These are phyloP conservation scores for Rana temporaria DNA, from an alignment of 2,113 vertebrate species.

Conservation along the genomic window DNA sequence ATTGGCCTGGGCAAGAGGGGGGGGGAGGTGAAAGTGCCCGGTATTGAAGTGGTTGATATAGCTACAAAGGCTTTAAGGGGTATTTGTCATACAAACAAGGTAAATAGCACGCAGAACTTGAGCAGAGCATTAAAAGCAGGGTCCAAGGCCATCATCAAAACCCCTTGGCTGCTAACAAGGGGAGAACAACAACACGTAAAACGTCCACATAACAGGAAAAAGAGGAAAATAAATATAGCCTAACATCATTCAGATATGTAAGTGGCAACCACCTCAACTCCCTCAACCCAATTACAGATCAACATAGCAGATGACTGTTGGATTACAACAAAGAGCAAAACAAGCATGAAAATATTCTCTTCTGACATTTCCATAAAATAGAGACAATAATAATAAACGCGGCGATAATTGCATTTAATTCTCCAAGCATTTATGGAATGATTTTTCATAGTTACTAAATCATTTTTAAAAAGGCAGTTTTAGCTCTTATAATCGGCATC, in stretches of 20 bases:
- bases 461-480: constrained; percentile 8
- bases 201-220: not conserved
- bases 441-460: constrained; percentile 16
- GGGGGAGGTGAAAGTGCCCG: too few species aligned
- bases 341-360: not conserved
- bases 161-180: not conserved
- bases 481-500: constrained; percentile 9
- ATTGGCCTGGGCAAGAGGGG: too few species aligned
- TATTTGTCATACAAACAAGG: not conserved
- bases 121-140: not conserved
- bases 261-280: not conserved
- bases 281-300: not conserved
- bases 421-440: not conserved
- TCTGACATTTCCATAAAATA: not conserved
- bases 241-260: not conserved
- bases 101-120: not conserved
- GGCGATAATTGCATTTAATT: constrained; percentile 1
- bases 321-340: not conserved
- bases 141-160: not conserved
- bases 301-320: constrained; percentile 2
- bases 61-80: too few species aligned
- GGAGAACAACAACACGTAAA: not conserved
- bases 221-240: constrained; percentile 9
- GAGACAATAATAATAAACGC: constrained; percentile 10
- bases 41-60: too few species aligned